Evolutionary conservation across 2,888 invertebrate genomes (phyloP).

Genomic region (Drosophila engyochracea): DNA sequence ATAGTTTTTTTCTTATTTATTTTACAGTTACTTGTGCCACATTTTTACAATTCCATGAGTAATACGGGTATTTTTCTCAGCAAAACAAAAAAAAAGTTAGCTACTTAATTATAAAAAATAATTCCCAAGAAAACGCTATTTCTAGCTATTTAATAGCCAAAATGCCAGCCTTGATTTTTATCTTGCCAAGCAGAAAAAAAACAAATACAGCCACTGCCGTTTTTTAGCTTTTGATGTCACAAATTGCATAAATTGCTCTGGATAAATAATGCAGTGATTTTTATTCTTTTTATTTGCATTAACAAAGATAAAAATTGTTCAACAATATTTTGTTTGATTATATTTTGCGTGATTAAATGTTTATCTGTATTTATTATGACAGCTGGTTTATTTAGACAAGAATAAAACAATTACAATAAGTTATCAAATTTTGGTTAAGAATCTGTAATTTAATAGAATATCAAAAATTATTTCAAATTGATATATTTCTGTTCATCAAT

Average conservation of each 20-base stretch:
- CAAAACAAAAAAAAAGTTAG: not conserved
- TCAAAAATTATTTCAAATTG: not conserved
- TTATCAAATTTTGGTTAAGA: slow-evolving; percentile 1
- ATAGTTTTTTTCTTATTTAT: not conserved
- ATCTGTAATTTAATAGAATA: slow-evolving; percentile 1
- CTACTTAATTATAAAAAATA: not conserved
- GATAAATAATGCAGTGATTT: not conserved
- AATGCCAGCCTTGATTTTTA: not conserved
- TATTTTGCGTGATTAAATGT: slow-evolving; percentile 13
- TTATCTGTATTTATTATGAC: slow-evolving; percentile 1
- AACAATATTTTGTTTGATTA: slow-evolving; percentile 20
- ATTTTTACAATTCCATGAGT: not conserved
- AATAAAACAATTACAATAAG: not conserved
- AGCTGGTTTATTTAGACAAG: slow-evolving; percentile 1
- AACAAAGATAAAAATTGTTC: slow-evolving; percentile 12
- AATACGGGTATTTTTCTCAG: not conserved
- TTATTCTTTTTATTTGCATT: slow-evolving; percentile 15
- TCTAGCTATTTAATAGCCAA: not conserved
- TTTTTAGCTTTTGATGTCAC: not conserved
- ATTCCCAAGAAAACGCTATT: not conserved
- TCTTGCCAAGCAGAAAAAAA: not conserved
- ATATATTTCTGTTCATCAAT: not conserved
- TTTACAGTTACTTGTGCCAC: not conserved
- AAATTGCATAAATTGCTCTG: not conserved
- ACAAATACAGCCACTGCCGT: not conserved